A percentile compares a stretch with the other conserved stretches of the same genome.
These are phyloP conservation scores for Gobionotothen gibberifrons DNA, from an alignment of 2,797 vertebrate genomes.

Conservation along the genomic window DNA sequence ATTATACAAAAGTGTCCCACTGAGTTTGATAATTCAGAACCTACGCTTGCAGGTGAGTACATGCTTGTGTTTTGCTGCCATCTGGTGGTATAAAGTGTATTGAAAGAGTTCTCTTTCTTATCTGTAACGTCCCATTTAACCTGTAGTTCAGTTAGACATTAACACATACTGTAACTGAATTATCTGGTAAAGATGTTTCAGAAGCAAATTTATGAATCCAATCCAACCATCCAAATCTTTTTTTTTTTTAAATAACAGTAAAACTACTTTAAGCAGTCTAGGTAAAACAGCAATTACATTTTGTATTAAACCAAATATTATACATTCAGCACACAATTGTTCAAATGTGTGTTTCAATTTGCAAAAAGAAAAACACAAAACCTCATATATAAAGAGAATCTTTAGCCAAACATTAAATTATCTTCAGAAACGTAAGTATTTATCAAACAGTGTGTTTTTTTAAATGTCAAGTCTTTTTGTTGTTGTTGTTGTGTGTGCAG, in stretches of 20 bases:
- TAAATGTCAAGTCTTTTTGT: background rate
- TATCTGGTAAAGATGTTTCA: conserved; percentile 1
- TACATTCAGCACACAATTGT: too few species aligned
- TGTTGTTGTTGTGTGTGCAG: conserved; percentile 45
- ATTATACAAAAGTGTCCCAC: conserved; percentile 63
- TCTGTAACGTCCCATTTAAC: background rate
- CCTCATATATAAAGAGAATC: too few species aligned
- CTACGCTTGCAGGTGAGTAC: conserved; percentile 79
- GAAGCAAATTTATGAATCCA: too few species aligned
- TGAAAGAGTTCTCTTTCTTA: background rate
- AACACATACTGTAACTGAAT: conserved; percentile 2
- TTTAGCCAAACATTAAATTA: too few species aligned
- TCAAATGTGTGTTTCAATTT: too few species aligned
- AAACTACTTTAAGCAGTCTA: conserved; percentile 14
- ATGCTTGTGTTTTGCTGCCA: conserved; percentile 71
- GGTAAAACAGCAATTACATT: background rate
- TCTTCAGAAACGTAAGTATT: too few species aligned
- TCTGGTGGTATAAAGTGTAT: conserved; percentile 66
- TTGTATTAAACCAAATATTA: too few species aligned
- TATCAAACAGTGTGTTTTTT: conserved; percentile 10
- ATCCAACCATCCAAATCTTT: too few species aligned
- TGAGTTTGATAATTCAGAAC: conserved; percentile 61
- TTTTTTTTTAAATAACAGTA: conserved; percentile 1
- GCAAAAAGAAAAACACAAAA: too few species aligned
- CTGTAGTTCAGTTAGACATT: conserved; percentile 16